A percentile compares a stretch with the other conserved stretches of the same genome.
Evolutionary conservation across 1,140 invertebrate genomes (phyloP).

Genomic region (Hyles euphorbiae): DNA sequence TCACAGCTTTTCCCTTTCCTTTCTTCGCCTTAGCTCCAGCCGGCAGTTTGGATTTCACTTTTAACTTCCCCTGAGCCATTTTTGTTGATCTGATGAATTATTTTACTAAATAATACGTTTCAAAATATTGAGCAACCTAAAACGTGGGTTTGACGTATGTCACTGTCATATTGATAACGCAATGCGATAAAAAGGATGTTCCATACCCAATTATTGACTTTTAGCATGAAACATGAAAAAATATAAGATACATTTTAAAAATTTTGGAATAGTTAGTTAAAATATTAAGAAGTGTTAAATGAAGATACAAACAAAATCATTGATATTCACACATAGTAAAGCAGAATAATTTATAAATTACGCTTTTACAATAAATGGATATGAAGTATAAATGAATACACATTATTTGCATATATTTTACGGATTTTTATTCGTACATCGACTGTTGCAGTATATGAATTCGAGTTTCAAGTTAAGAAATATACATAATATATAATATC

Average conservation of each 20-base stretch:
- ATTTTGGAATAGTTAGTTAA: no score
- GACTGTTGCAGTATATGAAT: constrained; percentile 74
- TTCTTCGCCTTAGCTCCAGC: constrained; percentile 56
- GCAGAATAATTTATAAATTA: background rate
- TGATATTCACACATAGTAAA: no score
- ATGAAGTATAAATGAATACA: constrained; percentile 22
- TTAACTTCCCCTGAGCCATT: constrained; percentile 69
- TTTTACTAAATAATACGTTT: no score
- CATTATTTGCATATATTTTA: constrained; percentile 29
- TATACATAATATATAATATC: constrained; percentile 75
- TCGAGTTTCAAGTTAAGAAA: constrained; percentile 73
- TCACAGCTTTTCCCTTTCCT: constrained; percentile 55
- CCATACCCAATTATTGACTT: no score
- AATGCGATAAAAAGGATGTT: no score
- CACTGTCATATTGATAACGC: no score
- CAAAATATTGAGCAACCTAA: no score
- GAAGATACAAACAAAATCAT: background rate
- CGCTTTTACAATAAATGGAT: background rate
- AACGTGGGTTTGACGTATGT: no score
- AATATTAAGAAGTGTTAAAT: background rate
- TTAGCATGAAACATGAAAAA: no score
- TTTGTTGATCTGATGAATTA: constrained; percentile 9
- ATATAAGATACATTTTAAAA: no score
- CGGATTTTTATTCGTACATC: constrained; percentile 67
- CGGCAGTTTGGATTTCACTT: constrained; percentile 65